These are phyloP conservation scores for Brachyhypopomus gauderio DNA, from an alignment of 2,113 vertebrate species.

Conservation along the genomic window DNA sequence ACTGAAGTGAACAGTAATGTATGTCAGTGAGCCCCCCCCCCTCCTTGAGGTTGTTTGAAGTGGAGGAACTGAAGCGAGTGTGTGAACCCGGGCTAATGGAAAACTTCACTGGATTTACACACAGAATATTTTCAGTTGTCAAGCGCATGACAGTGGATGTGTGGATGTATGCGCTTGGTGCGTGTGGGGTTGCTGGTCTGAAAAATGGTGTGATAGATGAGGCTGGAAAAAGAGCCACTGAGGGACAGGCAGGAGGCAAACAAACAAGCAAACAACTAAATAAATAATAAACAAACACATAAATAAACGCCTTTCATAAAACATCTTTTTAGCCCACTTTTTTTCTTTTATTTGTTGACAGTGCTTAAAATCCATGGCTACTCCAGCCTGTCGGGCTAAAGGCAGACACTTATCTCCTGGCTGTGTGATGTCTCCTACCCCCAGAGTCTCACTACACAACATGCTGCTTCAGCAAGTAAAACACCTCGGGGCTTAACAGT, in stretches of 20 bases:
- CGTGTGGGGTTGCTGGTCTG: conserved; percentile 36
- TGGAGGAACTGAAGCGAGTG: conserved; percentile 43
- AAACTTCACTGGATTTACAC: conserved; percentile 62
- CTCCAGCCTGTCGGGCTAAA: conserved; percentile 46
- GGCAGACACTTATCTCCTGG: conserved; percentile 42
- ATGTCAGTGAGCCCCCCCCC: conserved; percentile 33
- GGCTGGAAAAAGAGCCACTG: not conserved
- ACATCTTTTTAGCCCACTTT: conserved; percentile 37
- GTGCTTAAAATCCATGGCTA: conserved; percentile 43
- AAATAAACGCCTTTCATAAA: conserved; percentile 8
- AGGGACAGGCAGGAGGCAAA: not conserved
- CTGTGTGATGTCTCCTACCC: conserved; percentile 42
- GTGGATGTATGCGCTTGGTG: not conserved
- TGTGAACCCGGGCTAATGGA: conserved; percentile 64
- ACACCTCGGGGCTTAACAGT: conserved; percentile 40
- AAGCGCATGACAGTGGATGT: conserved; percentile 33
- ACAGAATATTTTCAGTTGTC: conserved; percentile 48
- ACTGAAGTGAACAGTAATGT: conserved; percentile 62
- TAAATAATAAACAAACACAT: not conserved
- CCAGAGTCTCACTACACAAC: conserved; percentile 41
- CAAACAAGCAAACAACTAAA: not conserved
- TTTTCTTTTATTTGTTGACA: conserved; percentile 39
- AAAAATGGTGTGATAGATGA: conserved; percentile 35
- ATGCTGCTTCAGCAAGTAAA: conserved; percentile 48
- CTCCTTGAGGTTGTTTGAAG: conserved; percentile 53